Evolutionary conservation across 2,888 invertebrate genomes (phyloP), one percentile per base, ranked within the genome.

Genomic region (Nomada fucata): DNA sequence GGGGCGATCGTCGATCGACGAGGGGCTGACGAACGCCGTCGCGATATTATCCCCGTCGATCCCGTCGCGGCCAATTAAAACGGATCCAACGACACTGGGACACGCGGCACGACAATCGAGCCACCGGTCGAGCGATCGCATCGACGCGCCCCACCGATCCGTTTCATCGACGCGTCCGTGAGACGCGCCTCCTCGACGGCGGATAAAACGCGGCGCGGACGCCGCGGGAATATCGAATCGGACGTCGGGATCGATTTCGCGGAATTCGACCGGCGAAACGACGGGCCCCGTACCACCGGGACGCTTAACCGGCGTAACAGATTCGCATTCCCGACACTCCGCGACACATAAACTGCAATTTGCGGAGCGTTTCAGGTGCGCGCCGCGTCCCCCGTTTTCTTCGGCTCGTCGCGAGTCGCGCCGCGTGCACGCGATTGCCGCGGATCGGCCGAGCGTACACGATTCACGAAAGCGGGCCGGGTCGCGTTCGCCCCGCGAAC

Each of bases 291-390:
- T 42, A 55, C 67, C 26, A 52, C 78, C 64, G 77, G 67, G 70
- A 70, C 70, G 76, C 53, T 80, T 83, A 76, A 75, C 61, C 81
- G 76, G 71, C 74, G 64, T 76, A 85, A 84, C 76, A 76, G 78
- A 87, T 83, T 82, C 85, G 64, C 87, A 79, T 78, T 73, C 76
- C 82, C 67, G 81, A 87, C 87, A 87, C 83, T 83, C 74, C 75
- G 83, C 77, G 88, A 85, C 83, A 79, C 85, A 80, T 87, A 87
- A 87, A 87, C 79, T 85, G 87, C 85, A 87, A 87, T 87, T 87
- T 87, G 83, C 85, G 69, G 74, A 79, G 71, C 70, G 80, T 79
- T 84, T 82, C 75, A 82, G 68, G 61, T 68, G 77, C 55, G 52
- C 77, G 47, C 53, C 13, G 20, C 69, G 23, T 53, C 50, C 60